Evolutionary conservation across 1,140 invertebrate genomes (phyloP), one percentile per base, ranked within the genome.

Genomic region (Akabosia matsudoensis): DNA sequence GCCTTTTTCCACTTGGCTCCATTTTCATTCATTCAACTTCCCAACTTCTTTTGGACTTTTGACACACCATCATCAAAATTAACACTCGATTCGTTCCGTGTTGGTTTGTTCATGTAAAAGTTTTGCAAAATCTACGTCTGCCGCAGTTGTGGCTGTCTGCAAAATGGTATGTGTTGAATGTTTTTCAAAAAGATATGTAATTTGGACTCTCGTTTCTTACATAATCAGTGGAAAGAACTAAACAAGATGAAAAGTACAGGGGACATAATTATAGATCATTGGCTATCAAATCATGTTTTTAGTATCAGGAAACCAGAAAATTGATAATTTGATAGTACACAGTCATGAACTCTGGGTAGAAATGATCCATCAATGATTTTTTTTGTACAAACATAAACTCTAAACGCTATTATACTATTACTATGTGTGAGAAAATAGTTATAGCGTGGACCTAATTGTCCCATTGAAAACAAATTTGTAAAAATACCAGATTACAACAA

Each of bases 201-300:
- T 18, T 7, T 18, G 37, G 7, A 45, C 7, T 45, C 7, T 7
- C 18, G 37, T 18, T 45, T 10, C 37, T 45, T 45, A 18, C 37
- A 45, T 7, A 45, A 45, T 7, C 37, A 45, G 18, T n/a, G n/a
- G 37, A 18, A 45, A 45, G 7, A 45, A 45, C 37, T 18, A 45
- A 45, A 18, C 7, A 45, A 45, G 18, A 45, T 45, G 37, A 45
- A 45, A 45, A 18, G 37, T 18, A 45, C 37, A 7, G 18, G 7
- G 37, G 37, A 45, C 37, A 18, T 45, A 45, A 56, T 56, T 56
- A 56, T 56, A 24, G 54, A 56, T 56, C 54, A 56, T 56, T 56
- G 24, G 54, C 54, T 56, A 16, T 13, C 14, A 56, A 56, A 56
- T 56, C 54, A 56, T 56, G 54, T 24, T 45, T 45, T 45, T 45